These are phyloP conservation scores for Helleia helle DNA, from an alignment of 2,888 invertebrate genomes.

Conservation along the genomic window DNA sequence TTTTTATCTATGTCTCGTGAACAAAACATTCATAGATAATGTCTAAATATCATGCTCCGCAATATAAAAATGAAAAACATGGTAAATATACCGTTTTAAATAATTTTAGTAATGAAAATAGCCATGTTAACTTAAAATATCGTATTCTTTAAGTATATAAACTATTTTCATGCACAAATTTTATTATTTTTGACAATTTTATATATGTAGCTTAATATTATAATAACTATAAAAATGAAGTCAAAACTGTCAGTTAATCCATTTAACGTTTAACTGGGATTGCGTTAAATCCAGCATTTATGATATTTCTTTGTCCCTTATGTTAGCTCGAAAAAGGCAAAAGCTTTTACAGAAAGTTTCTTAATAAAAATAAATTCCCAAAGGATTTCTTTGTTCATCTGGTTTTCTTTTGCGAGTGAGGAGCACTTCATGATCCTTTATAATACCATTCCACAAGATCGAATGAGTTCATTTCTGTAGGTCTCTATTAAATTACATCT, in stretches of 20 bases:
- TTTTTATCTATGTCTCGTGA: too few relatives aligned
- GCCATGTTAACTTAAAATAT: too few relatives aligned
- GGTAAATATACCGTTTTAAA: too few relatives aligned
- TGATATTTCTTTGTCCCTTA: constrained; percentile 8
- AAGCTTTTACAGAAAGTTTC: constrained; percentile 9
- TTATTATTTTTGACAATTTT: too few relatives aligned
- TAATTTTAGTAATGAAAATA: too few relatives aligned
- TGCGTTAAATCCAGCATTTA: constrained; percentile 6
- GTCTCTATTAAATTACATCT: too few relatives aligned
- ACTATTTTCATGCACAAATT: too few relatives aligned
- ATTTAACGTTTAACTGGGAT: constrained; percentile 4
- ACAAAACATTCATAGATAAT: too few relatives aligned
- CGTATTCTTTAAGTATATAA: too few relatives aligned
- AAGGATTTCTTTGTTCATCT: constrained; percentile 6
- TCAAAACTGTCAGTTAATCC: constrained; percentile 4
- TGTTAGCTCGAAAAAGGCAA: constrained; percentile 7
- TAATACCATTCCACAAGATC: constrained; percentile 7
- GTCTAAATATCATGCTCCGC: too few relatives aligned
- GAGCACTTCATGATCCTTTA: constrained; percentile 6
- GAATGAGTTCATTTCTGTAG: constrained; percentile 4
- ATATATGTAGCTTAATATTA: too few relatives aligned
- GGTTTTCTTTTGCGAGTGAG: constrained; percentile 3
- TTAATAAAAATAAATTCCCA: constrained; percentile 8
- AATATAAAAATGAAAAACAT: too few relatives aligned
- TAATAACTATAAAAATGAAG: not conserved